Evolutionary conservation across 1,140 invertebrate species (phyloP).

Genomic region (Drosophila truncata): DNA sequence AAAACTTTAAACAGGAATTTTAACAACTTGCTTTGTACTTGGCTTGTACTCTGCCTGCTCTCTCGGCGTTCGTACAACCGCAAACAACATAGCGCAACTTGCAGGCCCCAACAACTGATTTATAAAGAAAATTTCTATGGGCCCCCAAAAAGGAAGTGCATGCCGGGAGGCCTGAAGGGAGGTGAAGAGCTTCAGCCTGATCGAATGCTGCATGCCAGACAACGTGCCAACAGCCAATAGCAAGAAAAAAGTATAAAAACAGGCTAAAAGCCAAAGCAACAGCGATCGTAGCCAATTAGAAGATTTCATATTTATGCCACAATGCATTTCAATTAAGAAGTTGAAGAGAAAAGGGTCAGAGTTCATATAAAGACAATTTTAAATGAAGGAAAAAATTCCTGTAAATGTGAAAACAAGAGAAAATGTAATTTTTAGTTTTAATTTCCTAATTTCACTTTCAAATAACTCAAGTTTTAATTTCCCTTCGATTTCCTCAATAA

Average conservation of each 20-base stretch:
- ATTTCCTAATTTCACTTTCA: background rate
- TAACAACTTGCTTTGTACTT: constrained; percentile 84
- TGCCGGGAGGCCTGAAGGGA: constrained; percentile 39
- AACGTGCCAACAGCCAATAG: constrained; percentile 66
- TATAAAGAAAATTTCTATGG: constrained; percentile 83
- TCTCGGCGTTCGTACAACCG: constrained; percentile 56
- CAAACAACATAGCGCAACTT: constrained; percentile 62
- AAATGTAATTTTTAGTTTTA: no score
- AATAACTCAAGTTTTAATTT: background rate
- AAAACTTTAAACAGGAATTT: constrained; percentile 84
- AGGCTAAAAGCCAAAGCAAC: constrained; percentile 19
- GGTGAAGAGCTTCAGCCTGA: background rate
- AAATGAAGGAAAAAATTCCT: no score
- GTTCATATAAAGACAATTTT: constrained; percentile 1
- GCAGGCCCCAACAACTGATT: constrained; percentile 73
- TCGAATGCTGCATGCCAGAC: constrained; percentile 74
- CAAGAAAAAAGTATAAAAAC: background rate
- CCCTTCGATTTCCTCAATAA: background rate
- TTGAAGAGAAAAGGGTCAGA: constrained; percentile 26
- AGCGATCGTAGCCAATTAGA: constrained; percentile 70
- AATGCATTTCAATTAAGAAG: constrained; percentile 70
- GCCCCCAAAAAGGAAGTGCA: constrained; percentile 82
- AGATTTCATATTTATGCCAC: constrained; percentile 76
- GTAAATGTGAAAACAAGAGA: no score
- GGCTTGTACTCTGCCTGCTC: constrained; percentile 63